Evolutionary conservation across 2,888 invertebrate species (phyloP).

Genomic region (Deilephila elpenor): DNA sequence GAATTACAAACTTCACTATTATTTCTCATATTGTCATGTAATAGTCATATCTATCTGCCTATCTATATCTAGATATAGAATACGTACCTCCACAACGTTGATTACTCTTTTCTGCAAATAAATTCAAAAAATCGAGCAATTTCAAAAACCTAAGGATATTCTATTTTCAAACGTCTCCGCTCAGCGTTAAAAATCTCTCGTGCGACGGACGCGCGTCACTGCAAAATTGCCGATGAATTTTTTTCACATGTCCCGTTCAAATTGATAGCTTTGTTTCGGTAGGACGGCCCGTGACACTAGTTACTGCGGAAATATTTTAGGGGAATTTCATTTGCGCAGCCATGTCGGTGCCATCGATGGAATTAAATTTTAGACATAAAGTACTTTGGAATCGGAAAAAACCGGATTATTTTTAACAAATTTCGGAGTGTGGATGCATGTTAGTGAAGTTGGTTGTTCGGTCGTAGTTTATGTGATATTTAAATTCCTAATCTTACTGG

Average conservation of each 20-base stretch:
- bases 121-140: no score
- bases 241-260: constrained; percentile 12
- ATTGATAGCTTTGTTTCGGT: constrained; percentile 25
- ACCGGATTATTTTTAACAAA: background rate
- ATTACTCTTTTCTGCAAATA: no score
- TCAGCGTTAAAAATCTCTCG: background rate
- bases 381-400: background rate
- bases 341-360: constrained; percentile 11
- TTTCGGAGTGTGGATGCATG: no score
- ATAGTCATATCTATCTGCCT: no score
- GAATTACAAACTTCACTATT: no score
- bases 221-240: background rate
- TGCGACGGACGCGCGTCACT: constrained; percentile 2
- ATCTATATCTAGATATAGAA: no score
- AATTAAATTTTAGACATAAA: constrained; percentile 1
- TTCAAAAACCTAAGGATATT: no score
- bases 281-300: constrained; percentile 15
- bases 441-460: no score
- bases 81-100: no score
- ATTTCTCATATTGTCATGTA: no score
- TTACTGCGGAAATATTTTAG: constrained; percentile 23
- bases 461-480: no score
- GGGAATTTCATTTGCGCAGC: constrained; percentile 11
- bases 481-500: no score
- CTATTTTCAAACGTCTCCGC: background rate